These are phyloP conservation scores for Sparus aurata DNA, from an alignment of 2,797 vertebrate species.

Conservation along the genomic window DNA sequence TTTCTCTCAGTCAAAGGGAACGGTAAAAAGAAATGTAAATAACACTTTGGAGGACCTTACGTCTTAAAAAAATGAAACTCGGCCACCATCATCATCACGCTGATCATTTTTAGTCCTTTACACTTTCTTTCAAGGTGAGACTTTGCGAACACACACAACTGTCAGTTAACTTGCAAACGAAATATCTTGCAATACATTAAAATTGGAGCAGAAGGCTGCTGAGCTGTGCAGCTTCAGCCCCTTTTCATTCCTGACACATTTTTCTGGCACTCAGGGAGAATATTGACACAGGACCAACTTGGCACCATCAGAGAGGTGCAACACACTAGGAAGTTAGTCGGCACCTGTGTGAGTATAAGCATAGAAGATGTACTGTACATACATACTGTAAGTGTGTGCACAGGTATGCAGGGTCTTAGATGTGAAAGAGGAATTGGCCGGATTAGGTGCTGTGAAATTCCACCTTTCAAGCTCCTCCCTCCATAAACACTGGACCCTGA, in stretches of 20 bases:
- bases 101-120: not conserved
- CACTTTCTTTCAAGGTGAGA: not conserved
- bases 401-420: slow-evolving; percentile 51
- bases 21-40: not conserved
- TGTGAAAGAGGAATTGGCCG: slow-evolving; percentile 58
- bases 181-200: slow-evolving; percentile 11
- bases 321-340: slow-evolving; percentile 56
- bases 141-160: not conserved
- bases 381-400: slow-evolving; percentile 51
- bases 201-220: slow-evolving; percentile 36
- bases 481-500: slow-evolving; percentile 51
- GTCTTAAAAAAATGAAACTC: no score
- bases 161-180: slow-evolving; percentile 3
- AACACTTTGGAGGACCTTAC: not conserved
- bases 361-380: slow-evolving; percentile 63
- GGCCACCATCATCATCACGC: not conserved
- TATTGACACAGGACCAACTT: slow-evolving; percentile 63
- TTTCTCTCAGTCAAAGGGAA: not conserved
- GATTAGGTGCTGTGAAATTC: slow-evolving; percentile 79
- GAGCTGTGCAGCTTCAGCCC: slow-evolving; percentile 20
- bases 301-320: slow-evolving; percentile 60
- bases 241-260: slow-evolving; percentile 61
- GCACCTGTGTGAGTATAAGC: slow-evolving; percentile 62
- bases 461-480: slow-evolving; percentile 57
- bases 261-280: slow-evolving; percentile 49